These are phyloP conservation scores for Hydrochoerus hydrochaeris DNA, from an alignment of 2,113 vertebrate genomes.

Conservation along the genomic window DNA sequence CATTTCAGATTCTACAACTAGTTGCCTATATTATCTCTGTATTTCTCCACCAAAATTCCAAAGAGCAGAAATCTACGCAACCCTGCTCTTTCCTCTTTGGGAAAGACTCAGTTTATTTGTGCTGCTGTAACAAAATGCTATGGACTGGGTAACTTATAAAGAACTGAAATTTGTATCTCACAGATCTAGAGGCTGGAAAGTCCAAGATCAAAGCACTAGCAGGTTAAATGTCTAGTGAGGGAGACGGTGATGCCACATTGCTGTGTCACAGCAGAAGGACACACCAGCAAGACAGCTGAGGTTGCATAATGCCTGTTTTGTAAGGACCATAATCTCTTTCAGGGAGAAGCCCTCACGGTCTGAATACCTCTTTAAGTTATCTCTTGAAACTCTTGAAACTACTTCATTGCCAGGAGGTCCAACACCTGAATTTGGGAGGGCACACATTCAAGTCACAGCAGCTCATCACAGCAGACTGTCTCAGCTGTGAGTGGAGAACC, in stretches of 20 bases:
- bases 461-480: neutral
- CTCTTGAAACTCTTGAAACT: neutral
- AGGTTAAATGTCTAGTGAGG: neutral
- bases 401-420: neutral
- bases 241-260: neutral
- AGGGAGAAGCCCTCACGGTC: neutral
- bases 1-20: neutral
- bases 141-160: neutral
- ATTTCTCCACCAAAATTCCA: fast-evolving
- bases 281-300: no score
- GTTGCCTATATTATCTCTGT: neutral
- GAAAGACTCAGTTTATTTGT: neutral
- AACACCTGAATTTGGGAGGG: neutral
- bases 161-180: neutral
- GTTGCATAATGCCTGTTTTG: neutral
- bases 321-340: neutral
- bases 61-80: neutral
- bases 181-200: neutral
- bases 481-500: neutral
- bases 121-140: neutral
- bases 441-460: neutral
- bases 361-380: neutral
- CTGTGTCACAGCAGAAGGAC: neutral
- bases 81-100: neutral
- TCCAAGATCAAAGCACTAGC: neutral